phyloP scores from a whole-genome alignment of 2,113 vertebrate species.

The Martes martes region DNA sequence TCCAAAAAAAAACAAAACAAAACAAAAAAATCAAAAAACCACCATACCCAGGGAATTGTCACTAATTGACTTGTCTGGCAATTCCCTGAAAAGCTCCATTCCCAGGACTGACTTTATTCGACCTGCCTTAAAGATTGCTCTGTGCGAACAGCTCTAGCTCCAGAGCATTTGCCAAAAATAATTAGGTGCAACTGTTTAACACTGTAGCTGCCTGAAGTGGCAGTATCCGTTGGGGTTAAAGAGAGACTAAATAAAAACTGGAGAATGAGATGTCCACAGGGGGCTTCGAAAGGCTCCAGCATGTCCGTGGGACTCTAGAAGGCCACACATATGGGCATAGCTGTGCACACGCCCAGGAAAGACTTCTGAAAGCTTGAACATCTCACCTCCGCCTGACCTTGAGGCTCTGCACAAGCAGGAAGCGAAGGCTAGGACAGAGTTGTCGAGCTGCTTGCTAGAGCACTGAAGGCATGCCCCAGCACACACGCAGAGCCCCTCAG shows the following conservation, averaged over 20 bases:
- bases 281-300: background rate
- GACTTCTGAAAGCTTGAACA: background rate
- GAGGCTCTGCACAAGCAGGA: background rate
- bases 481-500: background rate
- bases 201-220: background rate
- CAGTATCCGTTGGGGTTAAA: background rate
- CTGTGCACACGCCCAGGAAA: background rate
- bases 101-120: background rate
- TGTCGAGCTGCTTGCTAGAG: background rate
- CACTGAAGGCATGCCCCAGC: background rate
- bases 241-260: background rate
- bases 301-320: background rate
- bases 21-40: too few species aligned
- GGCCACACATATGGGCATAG: background rate
- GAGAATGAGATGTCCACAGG: background rate
- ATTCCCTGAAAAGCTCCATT: background rate
- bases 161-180: background rate
- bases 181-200: background rate
- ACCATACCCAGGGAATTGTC: background rate
- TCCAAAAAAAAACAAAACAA: too few species aligned
- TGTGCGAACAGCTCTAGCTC: background rate
- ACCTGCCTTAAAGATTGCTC: background rate
- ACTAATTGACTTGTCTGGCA: background rate
- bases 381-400: background rate
- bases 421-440: background rate